A percentile compares a stretch with the other conserved stretches of the same genome.
phyloP scores from a whole-genome alignment of 2,888 invertebrate genomes.

The Alentia gelatinosa region DNA sequence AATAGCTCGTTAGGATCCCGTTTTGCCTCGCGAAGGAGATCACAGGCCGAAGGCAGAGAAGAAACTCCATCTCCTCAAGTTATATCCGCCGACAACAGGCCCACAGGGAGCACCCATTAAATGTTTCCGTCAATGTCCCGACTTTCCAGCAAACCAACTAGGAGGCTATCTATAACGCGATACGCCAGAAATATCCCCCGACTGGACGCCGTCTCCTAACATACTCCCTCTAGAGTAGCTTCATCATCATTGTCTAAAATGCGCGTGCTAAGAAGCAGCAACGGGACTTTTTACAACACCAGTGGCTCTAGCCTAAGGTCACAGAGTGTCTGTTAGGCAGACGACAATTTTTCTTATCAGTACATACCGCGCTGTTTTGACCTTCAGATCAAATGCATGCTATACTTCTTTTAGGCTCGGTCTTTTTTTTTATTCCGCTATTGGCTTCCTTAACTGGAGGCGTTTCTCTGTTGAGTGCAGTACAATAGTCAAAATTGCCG shows the following conservation, averaged over 20 bases:
- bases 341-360: neutral
- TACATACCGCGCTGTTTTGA: neutral
- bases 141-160: neutral
- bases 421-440: neutral
- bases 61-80: neutral
- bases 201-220: neutral
- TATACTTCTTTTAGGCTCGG: neutral
- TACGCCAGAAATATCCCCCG: neutral
- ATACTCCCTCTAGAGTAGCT: neutral
- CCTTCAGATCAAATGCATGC: constrained; percentile 26
- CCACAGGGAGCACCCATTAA: neutral
- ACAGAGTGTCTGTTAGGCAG: neutral
- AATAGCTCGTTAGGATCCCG: neutral
- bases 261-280: neutral
- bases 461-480: neutral
- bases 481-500: neutral
- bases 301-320: neutral
- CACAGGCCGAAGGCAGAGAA: neutral
- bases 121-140: neutral
- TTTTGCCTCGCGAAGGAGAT: neutral
- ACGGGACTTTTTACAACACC: neutral
- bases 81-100: no score
- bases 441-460: neutral
- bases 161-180: neutral
- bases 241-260: neutral